phyloP scores from a whole-genome alignment of 2,113 vertebrate species.

The Eidolon helvum region DNA sequence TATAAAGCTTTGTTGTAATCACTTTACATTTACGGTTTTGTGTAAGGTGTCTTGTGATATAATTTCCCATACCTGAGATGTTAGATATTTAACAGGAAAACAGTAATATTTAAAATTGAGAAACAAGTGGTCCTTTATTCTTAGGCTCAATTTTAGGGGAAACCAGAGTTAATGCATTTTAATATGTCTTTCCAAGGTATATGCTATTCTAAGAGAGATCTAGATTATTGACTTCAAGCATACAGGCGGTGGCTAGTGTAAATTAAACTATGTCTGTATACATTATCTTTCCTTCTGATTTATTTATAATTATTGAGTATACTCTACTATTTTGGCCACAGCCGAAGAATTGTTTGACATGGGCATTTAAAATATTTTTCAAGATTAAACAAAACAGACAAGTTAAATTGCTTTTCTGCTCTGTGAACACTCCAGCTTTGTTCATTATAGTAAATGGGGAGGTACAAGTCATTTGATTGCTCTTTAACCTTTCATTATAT shows the following conservation, averaged over 20 bases:
- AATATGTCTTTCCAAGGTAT: not conserved
- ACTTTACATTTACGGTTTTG: not conserved
- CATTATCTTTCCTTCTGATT: not conserved
- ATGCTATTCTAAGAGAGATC: not conserved
- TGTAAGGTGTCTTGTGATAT: not conserved
- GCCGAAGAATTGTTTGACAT: not conserved
- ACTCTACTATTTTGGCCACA: not conserved
- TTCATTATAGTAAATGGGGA: constrained; percentile 36
- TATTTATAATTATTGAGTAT: constrained; percentile 20
- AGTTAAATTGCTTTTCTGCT: constrained; percentile 38
- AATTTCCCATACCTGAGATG: not conserved
- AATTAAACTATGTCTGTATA: not conserved
- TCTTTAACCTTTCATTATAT: constrained; percentile 72
- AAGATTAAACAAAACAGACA: constrained; percentile 43
- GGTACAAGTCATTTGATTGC: constrained; percentile 53
- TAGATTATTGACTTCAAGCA: not conserved
- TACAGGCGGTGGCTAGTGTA: not conserved
- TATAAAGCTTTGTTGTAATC: not conserved
- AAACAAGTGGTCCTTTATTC: not conserved
- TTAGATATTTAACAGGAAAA: constrained; percentile 10
- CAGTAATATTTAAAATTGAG: not conserved
- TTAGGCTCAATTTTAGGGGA: not conserved
- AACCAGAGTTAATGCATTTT: not conserved
- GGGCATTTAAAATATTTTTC: constrained; percentile 28
- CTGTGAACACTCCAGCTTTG: constrained; percentile 34